Evolutionary conservation across 2,797 vertebrate species (phyloP).

Genomic region (Lutjanus argentimaculatus): DNA sequence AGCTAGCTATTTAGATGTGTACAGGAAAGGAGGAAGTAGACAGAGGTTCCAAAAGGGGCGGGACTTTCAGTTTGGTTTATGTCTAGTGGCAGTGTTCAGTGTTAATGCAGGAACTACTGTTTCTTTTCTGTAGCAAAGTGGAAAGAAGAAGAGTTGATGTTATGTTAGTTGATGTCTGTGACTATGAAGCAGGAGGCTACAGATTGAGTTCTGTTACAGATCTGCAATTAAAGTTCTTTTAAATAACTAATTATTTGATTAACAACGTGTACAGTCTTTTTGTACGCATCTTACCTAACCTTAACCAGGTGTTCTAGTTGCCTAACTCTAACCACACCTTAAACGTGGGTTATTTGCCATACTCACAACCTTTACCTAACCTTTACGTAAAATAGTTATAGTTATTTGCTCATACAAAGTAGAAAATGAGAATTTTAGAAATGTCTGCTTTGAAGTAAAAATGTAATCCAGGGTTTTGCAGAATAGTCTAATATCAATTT

Average conservation of each 20-base stretch:
- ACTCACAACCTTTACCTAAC: not conserved
- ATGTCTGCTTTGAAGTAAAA: not conserved
- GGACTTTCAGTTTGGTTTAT: too few species aligned
- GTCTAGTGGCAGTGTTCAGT: too few species aligned
- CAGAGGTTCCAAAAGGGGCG: too few species aligned
- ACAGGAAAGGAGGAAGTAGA: too few species aligned
- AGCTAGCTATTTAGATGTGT: too few species aligned
- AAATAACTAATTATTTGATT: too few species aligned
- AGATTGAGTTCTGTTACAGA: not conserved
- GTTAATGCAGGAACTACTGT: not conserved
- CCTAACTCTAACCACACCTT: not conserved
- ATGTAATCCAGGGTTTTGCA: not conserved
- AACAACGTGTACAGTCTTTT: too few species aligned
- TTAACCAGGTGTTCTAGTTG: not conserved
- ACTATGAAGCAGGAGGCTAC: not conserved
- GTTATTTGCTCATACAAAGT: not conserved
- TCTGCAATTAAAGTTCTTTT: not conserved
- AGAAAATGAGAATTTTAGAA: not conserved
- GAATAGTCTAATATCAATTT: not conserved
- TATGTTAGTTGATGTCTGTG: not conserved
- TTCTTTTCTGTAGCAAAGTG: too few species aligned
- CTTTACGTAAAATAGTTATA: not conserved
- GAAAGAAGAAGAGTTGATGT: not conserved
- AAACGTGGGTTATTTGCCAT: not conserved
- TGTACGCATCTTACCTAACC: not conserved